Conservation (phyloP, 1,140 invertebrate species). For the fruit fly (Drosophila melanogaster) region DNA sequence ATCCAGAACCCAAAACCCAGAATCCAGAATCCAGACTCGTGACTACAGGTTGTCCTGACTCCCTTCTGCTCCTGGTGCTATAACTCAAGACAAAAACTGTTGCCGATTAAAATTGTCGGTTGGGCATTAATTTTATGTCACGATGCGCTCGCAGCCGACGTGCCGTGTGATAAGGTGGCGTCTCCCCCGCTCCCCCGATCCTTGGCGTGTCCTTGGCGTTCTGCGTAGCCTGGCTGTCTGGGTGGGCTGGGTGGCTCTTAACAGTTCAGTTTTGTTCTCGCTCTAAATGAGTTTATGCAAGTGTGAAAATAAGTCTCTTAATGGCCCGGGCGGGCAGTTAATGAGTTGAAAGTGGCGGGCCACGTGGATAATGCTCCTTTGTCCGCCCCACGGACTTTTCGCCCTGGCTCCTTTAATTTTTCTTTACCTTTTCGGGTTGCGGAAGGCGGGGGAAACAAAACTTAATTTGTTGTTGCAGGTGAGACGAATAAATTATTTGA, state of each 20-base stretch:
- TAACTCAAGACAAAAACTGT: conserved; percentile 82
- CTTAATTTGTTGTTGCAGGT: conserved; percentile 82
- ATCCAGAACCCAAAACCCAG: background rate
- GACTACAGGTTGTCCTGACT: conserved; percentile 31
- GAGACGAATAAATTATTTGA: conserved; percentile 83
- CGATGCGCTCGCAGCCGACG: conserved; percentile 73
- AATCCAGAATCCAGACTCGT: conserved; percentile 1
- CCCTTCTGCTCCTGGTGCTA: conserved; percentile 47
- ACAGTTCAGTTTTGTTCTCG: conserved; percentile 59
- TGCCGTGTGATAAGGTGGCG: conserved; percentile 79
- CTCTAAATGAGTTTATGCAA: conserved; percentile 82
- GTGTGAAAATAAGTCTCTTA: conserved; percentile 83
- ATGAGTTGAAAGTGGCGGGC: conserved; percentile 78
- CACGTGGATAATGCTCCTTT: conserved; percentile 72
- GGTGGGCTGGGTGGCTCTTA: conserved; percentile 28
- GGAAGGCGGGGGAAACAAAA: conserved; percentile 48
- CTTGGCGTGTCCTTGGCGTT: conserved; percentile 10
- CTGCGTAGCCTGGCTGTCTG: conserved; percentile 2
- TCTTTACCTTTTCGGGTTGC: conserved; percentile 2
- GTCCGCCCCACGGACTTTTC: conserved; percentile 28
- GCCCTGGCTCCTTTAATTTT: conserved; percentile 14
- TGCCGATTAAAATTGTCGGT: conserved; percentile 84
- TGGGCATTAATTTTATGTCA: conserved; percentile 84
- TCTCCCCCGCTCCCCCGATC: conserved; percentile 24
- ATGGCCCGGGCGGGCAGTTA: conserved; percentile 71